These are phyloP conservation scores for Diachasmimorpha longicaudata DNA, from an alignment of 1,140 invertebrate species.

Conservation along the genomic window DNA sequence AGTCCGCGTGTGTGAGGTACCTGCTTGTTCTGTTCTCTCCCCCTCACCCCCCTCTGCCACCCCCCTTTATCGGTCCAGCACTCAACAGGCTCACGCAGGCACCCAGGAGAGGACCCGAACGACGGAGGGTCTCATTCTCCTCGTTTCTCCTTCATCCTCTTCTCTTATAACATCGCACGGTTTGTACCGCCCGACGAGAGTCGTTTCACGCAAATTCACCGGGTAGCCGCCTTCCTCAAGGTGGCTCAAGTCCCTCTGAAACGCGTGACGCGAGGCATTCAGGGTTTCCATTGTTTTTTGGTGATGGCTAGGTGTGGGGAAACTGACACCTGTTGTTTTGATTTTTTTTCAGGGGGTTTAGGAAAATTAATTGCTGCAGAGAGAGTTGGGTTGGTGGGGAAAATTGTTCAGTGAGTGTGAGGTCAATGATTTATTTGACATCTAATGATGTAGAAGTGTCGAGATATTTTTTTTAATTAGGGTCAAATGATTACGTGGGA, in stretches of 20 bases:
- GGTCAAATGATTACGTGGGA: too few relatives aligned
- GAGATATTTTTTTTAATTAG: too few relatives aligned
- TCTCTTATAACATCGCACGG: slow-evolving; percentile 38
- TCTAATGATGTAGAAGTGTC: too few relatives aligned
- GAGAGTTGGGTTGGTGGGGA: too few relatives aligned
- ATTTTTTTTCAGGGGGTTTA: too few relatives aligned
- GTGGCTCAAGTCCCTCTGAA: slow-evolving; percentile 23
- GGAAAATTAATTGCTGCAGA: too few relatives aligned
- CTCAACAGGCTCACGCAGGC: slow-evolving; percentile 2
- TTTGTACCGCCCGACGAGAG: slow-evolving; percentile 26
- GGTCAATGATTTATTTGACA: too few relatives aligned
- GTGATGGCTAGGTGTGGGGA: background rate
- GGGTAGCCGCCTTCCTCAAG: slow-evolving; percentile 19
- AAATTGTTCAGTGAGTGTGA: too few relatives aligned
- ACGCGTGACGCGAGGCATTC: slow-evolving; percentile 26
- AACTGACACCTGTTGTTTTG: too few relatives aligned
- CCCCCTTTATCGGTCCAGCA: background rate
- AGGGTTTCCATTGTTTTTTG: slow-evolving; percentile 7
- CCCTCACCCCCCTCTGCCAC: background rate
- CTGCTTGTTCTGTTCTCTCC: slow-evolving; percentile 36
- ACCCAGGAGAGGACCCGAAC: background rate
- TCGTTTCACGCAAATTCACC: slow-evolving; percentile 59
- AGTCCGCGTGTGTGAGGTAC: slow-evolving; percentile 39
- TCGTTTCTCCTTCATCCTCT: slow-evolving; percentile 26
- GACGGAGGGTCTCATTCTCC: slow-evolving; percentile 8